Conservation (phyloP, 2,888 invertebrate species). For the Cheilosia soror region DNA sequence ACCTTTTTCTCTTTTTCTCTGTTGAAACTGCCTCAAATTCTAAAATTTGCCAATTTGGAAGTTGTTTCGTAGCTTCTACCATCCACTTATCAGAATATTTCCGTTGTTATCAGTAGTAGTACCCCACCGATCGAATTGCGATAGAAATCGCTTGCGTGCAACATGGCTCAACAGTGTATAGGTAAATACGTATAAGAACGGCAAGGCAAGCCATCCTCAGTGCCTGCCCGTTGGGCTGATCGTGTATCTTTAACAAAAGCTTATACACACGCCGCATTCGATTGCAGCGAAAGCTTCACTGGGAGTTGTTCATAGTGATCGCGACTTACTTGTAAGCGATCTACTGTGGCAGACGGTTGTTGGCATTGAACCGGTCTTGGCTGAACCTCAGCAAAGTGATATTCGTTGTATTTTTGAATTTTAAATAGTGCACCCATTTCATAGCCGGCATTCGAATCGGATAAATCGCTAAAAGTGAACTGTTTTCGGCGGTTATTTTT, state of each 20-base stretch:
- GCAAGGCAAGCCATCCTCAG: constrained; percentile 30
- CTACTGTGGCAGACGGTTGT: constrained; percentile 65
- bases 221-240: background rate
- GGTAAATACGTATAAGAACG: constrained; percentile 35
- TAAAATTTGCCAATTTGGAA: too few relatives aligned
- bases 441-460: constrained; percentile 20
- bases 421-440: constrained; percentile 19
- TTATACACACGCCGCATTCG: constrained; percentile 5
- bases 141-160: constrained; percentile 53
- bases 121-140: constrained; percentile 37
- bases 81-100: background rate
- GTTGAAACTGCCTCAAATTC: too few relatives aligned
- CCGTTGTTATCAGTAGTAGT: background rate
- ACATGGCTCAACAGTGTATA: background rate
- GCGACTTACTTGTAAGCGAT: constrained; percentile 56
- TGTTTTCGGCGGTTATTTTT: background rate
- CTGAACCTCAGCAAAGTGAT: constrained; percentile 27
- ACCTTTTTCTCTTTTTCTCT: too few relatives aligned
- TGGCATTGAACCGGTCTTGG: constrained; percentile 48
- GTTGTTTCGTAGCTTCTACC: background rate
- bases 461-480: background rate
- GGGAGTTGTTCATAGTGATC: constrained; percentile 26
- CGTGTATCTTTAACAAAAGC: constrained; percentile 35
- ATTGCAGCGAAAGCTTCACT: constrained; percentile 55
- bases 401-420: constrained; percentile 34